These are phyloP conservation scores for Leucoraja erinaceus DNA, from an alignment of 2,113 vertebrate genomes.

Conservation along the genomic window DNA sequence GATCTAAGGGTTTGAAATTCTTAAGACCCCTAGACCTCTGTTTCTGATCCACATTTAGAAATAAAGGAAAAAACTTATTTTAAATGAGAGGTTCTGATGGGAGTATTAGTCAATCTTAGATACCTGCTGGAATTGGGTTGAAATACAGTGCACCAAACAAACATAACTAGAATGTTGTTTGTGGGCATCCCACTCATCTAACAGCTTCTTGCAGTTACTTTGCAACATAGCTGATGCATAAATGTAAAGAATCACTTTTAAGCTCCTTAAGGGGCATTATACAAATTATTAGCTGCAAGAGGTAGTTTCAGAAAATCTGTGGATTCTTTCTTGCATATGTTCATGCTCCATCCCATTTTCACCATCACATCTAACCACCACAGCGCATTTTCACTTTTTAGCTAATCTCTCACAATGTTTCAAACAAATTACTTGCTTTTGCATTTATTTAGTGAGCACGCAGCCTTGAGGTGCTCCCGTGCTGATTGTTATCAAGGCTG, in stretches of 20 bases:
- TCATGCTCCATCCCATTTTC: too few species aligned
- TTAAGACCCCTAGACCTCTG: not conserved
- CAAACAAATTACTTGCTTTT: not conserved
- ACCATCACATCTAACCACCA: too few species aligned
- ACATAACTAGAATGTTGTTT: not conserved
- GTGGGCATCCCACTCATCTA: not conserved
- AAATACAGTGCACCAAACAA: not conserved
- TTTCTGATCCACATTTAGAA: not conserved
- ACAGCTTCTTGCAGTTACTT: not conserved
- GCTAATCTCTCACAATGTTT: not conserved
- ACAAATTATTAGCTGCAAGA: too few species aligned
- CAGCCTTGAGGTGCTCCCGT: too few species aligned
- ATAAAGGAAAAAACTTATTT: not conserved
- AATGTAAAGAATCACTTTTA: too few species aligned
- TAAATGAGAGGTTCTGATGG: not conserved
- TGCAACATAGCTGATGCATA: too few species aligned
- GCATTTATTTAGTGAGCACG: not conserved
- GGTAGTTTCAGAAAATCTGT: too few species aligned
- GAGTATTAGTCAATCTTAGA: not conserved
- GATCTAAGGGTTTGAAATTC: not conserved
- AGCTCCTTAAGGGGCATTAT: too few species aligned
- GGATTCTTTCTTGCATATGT: too few species aligned
- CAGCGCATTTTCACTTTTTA: not conserved
- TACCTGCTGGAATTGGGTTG: not conserved
- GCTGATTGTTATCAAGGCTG: too few species aligned